phyloP scores from a whole-genome alignment of 2,113 vertebrate genomes.

The Aegithalos caudatus region DNA sequence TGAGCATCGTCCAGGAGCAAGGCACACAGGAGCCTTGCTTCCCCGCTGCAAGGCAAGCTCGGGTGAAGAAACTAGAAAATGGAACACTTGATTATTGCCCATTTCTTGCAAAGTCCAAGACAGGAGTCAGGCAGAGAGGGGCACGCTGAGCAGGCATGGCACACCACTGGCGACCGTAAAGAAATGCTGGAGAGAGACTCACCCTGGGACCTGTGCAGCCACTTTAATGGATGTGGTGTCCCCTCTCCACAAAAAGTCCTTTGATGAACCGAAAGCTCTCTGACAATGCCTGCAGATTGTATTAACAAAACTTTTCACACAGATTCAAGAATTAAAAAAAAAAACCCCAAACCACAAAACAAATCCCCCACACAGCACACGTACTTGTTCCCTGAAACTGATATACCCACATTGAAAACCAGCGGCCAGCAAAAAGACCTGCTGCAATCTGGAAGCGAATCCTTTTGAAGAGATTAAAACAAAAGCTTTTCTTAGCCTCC shows the following conservation, averaged over 20 bases:
- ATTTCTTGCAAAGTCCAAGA: not conserved
- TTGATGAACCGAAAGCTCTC: conserved; percentile 57
- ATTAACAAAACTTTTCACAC: conserved; percentile 63
- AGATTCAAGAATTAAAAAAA: conserved; percentile 1
- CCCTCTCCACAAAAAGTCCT: conserved; percentile 54
- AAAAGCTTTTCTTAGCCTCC: not conserved
- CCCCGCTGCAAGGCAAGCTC: not conserved
- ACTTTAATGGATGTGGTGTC: not conserved
- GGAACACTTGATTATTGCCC: not conserved
- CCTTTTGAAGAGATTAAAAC: not conserved
- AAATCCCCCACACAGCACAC: not conserved
- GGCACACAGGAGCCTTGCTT: not conserved
- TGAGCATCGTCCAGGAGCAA: not conserved
- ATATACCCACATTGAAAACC: conserved; percentile 13
- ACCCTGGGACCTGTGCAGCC: not conserved
- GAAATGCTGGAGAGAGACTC: not conserved
- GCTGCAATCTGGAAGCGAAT: not conserved
- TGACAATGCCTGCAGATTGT: conserved; percentile 52
- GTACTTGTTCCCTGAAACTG: conserved; percentile 41
- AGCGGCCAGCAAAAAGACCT: not conserved
- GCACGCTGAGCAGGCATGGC: not conserved
- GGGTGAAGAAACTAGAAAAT: not conserved
- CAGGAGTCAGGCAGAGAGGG: not conserved
- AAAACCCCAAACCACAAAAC: not conserved
- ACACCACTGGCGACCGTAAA: not conserved